Base-by-base conservation (phyloP, 1,140 invertebrate genomes). In the Drosophila setifemur region DNA sequence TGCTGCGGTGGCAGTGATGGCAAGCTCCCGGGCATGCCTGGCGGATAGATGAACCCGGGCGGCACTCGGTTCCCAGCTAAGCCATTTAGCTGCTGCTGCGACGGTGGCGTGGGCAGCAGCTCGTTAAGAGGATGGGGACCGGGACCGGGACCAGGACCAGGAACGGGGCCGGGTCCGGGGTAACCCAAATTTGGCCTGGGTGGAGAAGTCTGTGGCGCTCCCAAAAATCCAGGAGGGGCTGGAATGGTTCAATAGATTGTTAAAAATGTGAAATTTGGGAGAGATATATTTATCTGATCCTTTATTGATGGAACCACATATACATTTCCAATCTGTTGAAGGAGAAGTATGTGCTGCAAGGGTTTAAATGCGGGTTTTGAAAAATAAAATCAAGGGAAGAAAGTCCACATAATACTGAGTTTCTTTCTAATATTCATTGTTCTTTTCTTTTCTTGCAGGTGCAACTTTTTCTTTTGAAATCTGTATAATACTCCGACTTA, bases 21-120 rank as follows among this genome's bases (percentile, higher is more conserved):
- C 50, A 85, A 31, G 37, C 73, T 85, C 9, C 81, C 44, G 16
- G 61, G 35, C 47, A 86, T 18, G 9, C 58, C 81, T 6, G 58
- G 71, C 14, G 74, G 75, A 66, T 78, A 87, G 3, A 87, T 89
- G 26, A 86, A 88, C 7, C 74, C 79, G 9, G 74, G 88, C 3
- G 88, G 89, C 9, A 49, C 73, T 7, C 81, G 68, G 58, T 76
- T 81, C 1, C 82, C 81, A 18, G 50, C 52, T 4, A 81, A 26
- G 3, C 81, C 81, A 14, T 86, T 86, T 1, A 87, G 54, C n/a
- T 82, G 76, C 4, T 52, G 44, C 14, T 78, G 69, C 4, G 82
- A 31, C 28, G 67, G 58, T 7, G 81, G 82, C 23, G 82, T 87
- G 4, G 81, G 75, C 31, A 85, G 63, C 28, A 85, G 18, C 7